Base-by-base conservation (phyloP, 2,797 vertebrate genomes). In the Eleutherodactylus coqui region DNA sequence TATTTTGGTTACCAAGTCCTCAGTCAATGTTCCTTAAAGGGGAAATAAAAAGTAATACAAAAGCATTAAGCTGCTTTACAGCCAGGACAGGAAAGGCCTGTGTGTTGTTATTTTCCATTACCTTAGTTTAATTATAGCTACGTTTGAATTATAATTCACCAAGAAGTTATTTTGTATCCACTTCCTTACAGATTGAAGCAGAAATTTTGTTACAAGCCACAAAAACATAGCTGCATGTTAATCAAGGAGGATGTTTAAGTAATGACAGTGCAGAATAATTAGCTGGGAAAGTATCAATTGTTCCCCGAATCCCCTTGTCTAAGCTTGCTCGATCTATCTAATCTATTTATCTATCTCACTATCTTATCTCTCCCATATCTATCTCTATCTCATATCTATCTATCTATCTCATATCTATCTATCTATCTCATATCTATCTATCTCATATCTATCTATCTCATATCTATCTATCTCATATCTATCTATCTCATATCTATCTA, bases 1-100 rank as follows among this genome's bases (percentile, higher is more conserved):
- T 75, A 21, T 83, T 60, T 47, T 41, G 51, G 76, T 78, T 78
- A 72, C 36, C 7, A 17, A 55, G 11, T 29, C 49, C 64, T 58
- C 47, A 29, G 67, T 55, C 17, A n/a, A 2, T 72, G 45, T 14
- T 51, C 21, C 34, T 82, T 53, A 24, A 70, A 70, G 45, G 16
- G 32, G 27, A 49, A 72, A 72, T 55, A 38, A 17, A 51, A 55
- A 17, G 19, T 3, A 41, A 41, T 27, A 82, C 41, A 27, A 24
- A 38, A 58, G 11, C 51, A 78, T n/a, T 41, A 16, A 16, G 38
- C 38, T 38, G 51, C n/a, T 78, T 14, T 38, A 21, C 53, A 78
- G 24, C 24, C 34, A 38, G 34, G 34, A n/a, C 36, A 27, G 70
- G 21, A 17, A 27, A 11, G 2, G 24, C 5, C 24, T 32, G 34